phyloP scores from a whole-genome alignment of 2,888 invertebrate species.

The Cheilosia grossa region DNA sequence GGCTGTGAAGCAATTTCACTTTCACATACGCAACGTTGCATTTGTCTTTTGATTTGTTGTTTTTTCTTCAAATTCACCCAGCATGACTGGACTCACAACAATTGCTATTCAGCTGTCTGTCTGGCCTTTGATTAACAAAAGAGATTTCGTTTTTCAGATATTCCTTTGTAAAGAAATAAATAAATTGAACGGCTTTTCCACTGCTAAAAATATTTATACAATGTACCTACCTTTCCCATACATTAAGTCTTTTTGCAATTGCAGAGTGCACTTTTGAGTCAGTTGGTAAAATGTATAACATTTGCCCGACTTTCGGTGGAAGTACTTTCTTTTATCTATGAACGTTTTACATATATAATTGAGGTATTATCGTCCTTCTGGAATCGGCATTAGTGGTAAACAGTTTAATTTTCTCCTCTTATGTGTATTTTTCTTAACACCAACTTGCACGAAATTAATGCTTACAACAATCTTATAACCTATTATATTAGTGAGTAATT shows the following conservation, averaged over 20 bases:
- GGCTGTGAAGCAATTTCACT: constrained; percentile 59
- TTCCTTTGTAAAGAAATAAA: constrained; percentile 6
- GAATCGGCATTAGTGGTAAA: too few relatives aligned
- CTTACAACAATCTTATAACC: too few relatives aligned
- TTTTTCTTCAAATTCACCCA: constrained; percentile 35
- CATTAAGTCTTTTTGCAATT: neutral
- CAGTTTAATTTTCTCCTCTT: too few relatives aligned
- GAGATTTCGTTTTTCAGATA: neutral
- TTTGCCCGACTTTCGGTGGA: too few relatives aligned
- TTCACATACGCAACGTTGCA: constrained; percentile 38
- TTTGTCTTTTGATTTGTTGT: neutral
- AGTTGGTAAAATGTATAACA: neutral
- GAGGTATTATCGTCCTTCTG: too few relatives aligned
- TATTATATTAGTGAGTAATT: too few relatives aligned
- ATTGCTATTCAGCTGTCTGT: constrained; percentile 54
- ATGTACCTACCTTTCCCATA: neutral
- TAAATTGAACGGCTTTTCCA: neutral
- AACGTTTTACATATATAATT: too few relatives aligned
- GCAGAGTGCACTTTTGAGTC: neutral
- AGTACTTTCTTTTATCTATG: too few relatives aligned
- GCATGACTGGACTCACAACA: constrained; percentile 52
- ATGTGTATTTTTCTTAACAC: too few relatives aligned
- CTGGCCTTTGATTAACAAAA: constrained; percentile 29
- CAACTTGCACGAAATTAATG: too few relatives aligned
- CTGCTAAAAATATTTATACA: neutral